Conservation (phyloP, 2,797 vertebrate genomes). For the Muraenolepis orangiensis region DNA sequence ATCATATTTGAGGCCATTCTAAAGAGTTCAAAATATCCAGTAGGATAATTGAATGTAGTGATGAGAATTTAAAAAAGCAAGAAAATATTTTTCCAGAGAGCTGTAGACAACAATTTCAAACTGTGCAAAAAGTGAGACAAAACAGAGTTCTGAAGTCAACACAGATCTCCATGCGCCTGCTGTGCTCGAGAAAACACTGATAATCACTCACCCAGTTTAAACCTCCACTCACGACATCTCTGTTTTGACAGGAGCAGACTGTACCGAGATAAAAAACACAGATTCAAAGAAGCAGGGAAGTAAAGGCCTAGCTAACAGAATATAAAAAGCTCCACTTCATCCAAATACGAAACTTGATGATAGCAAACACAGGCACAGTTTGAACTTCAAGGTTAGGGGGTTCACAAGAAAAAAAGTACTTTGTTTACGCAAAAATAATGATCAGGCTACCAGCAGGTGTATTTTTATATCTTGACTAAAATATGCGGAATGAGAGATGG, state of each 20-base stretch:
- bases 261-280: too few relatives aligned
- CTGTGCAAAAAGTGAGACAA: background rate
- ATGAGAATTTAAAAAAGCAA: background rate
- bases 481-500: too few relatives aligned
- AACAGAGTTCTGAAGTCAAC: background rate
- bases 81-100: background rate
- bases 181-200: background rate
- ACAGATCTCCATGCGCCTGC: background rate
- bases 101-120: background rate
- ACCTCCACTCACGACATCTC: background rate
- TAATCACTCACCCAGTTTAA: background rate
- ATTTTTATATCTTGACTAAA: too few relatives aligned
- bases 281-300: too few relatives aligned
- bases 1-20: too few relatives aligned
- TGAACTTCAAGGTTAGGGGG: too few relatives aligned
- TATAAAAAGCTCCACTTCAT: too few relatives aligned
- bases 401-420: background rate
- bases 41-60: background rate
- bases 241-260: background rate
- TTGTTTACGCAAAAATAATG: too few relatives aligned
- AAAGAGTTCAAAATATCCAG: background rate
- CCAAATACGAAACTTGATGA: too few relatives aligned
- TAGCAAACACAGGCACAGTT: too few relatives aligned
- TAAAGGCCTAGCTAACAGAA: too few relatives aligned
- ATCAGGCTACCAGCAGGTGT: too few relatives aligned